Base-by-base conservation (phyloP, 1,140 invertebrate species). In the Drosophila paulistorum region DNA sequence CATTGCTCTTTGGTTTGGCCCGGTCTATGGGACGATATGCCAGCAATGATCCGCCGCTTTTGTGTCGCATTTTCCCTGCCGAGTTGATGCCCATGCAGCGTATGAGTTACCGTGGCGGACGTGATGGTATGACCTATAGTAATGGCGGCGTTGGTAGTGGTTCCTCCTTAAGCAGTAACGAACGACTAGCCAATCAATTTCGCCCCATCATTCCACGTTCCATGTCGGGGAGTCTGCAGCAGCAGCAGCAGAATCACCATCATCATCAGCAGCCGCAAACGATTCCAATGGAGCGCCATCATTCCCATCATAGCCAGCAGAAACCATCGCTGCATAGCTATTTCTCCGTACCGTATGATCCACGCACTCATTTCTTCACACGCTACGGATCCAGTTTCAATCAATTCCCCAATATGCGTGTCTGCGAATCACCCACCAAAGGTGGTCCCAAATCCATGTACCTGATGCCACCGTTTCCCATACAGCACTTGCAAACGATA, bases 321-420 rank as follows among this genome's bases (percentile, higher is more conserved):
- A 84, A 82, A 48, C 92, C 94, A 1, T 94, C 94, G 2, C 81
- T 95, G 1, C 94, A 95, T 33, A 95, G 94, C 39, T 95, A 95
- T 70, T 93, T 94, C 77, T 94, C 94, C 0, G 94, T 95, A 5
- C 94, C 95, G 1, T 96, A 96, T 77, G 96, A 98, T 93, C 95
- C 96, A 1, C 95, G 95, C 0, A 95, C 95, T 9, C 96, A 98
- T 91, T 98, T 98, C 92, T 99, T 99, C 81, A 95, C 96, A 58
- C 97, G 97, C 84, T 97, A 96, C 85, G 98, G 98, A 17, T 98
- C 98, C 0, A 98, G 96, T 90, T 99, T 99, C 73, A 96, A 97
- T 92, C 96, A 97, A 89, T 96, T 96, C 85, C 95, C 96, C 0
- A 95, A 97, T 68, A 95, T 97, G 94, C 93, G 95, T 57, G 95